A percentile compares a stretch with the other conserved stretches of the same genome.
Conservation (phyloP, 2,113 vertebrate genomes). For the Crotalus viridis region DNA sequence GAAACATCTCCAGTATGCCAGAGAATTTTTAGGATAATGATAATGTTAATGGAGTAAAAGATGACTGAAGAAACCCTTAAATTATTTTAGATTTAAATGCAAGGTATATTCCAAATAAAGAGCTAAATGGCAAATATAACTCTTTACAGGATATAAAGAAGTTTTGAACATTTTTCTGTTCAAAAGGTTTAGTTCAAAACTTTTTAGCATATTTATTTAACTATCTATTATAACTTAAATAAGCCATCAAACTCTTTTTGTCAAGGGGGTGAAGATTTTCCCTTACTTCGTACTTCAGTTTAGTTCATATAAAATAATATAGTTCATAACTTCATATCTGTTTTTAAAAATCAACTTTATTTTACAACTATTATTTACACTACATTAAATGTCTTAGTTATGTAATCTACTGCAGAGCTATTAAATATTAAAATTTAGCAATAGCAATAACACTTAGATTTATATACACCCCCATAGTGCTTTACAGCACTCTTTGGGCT, state of each 20-base stretch:
- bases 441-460: background rate
- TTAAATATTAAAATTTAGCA: background rate
- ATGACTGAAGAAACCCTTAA: background rate
- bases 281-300: background rate
- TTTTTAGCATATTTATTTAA: background rate
- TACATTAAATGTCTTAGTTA: background rate
- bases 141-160: background rate
- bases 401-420: background rate
- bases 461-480: background rate
- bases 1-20: background rate
- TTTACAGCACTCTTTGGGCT: background rate
- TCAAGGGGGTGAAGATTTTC: background rate
- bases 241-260: background rate
- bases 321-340: conserved; percentile 1
- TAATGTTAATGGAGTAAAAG: background rate
- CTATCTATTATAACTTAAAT: background rate
- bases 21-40: no score
- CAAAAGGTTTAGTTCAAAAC: background rate
- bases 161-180: background rate
- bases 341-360: background rate
- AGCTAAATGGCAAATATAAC: background rate
- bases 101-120: background rate
- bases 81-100: background rate
- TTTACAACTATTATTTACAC: background rate
- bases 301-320: background rate